phyloP scores from a whole-genome alignment of 2,888 invertebrate species.

The Aplocera efformata region DNA sequence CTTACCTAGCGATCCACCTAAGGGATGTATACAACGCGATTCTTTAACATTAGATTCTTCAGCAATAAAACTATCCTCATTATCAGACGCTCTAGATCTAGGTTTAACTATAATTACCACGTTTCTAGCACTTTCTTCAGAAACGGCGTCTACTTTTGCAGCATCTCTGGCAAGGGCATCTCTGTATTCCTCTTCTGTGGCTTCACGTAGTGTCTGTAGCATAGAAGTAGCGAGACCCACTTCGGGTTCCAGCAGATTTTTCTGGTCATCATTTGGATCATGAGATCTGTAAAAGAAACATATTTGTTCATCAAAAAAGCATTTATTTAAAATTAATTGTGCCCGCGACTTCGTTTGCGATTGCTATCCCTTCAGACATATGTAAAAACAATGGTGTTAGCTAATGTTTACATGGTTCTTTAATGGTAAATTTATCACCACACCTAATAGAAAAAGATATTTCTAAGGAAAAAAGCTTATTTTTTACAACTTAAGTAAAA shows the following conservation, averaged over 20 bases:
- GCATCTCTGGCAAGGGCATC: slow-evolving; percentile 66
- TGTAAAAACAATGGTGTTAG: no score
- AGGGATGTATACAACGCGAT: slow-evolving; percentile 43
- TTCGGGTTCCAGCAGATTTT: slow-evolving; percentile 66
- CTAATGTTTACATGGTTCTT: no score
- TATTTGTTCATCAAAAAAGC: no score
- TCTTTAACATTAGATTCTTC: slow-evolving; percentile 54
- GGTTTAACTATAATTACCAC: slow-evolving; percentile 54
- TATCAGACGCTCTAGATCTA: slow-evolving; percentile 33
- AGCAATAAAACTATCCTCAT: slow-evolving; percentile 33
- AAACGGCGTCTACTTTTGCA: slow-evolving; percentile 42
- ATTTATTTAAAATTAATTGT: no score
- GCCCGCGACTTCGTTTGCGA: no score
- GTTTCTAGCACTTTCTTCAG: slow-evolving; percentile 45
- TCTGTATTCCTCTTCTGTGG: slow-evolving; percentile 64
- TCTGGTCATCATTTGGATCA: slow-evolving; percentile 45
- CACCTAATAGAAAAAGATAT: no score
- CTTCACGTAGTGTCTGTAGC: slow-evolving; percentile 61
- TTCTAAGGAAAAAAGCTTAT: no score
- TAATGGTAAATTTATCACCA: no score
- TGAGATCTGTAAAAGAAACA: slow-evolving; percentile 33
- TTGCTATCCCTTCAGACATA: no score
- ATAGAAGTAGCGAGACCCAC: slow-evolving; percentile 67
- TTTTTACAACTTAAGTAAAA: no score
- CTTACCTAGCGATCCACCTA: slow-evolving; percentile 29